Conservation (phyloP, 2,113 vertebrate species). For the Spilogale gracilis region DNA sequence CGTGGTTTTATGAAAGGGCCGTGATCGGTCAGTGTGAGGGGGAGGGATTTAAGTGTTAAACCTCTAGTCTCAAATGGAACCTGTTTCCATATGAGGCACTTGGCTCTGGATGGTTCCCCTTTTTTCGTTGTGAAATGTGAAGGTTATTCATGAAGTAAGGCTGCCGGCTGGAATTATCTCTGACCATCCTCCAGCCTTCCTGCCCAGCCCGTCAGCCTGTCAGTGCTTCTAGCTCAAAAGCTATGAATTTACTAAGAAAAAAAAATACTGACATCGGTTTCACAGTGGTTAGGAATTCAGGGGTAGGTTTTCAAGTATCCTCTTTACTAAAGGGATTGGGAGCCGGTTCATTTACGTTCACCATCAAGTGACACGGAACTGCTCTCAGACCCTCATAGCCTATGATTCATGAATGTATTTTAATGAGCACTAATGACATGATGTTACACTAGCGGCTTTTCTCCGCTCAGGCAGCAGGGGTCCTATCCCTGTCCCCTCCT, state of each 20-base stretch:
- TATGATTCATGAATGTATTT: slow-evolving; percentile 92
- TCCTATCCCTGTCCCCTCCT: neutral
- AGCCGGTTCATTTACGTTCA: slow-evolving; percentile 90
- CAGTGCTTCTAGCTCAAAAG: slow-evolving; percentile 61
- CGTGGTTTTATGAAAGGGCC: neutral
- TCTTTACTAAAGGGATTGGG: slow-evolving; percentile 87
- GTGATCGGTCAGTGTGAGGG: neutral
- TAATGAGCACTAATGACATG: slow-evolving; percentile 93
- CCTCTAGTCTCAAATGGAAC: neutral
- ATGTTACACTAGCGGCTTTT: slow-evolving; percentile 89
- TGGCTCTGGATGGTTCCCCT: neutral
- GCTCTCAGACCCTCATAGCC: slow-evolving; percentile 92
- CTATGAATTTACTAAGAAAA: slow-evolving; percentile 72
- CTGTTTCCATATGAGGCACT: neutral
- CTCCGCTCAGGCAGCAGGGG: slow-evolving; percentile 80
- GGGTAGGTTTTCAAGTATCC: slow-evolving; percentile 77
- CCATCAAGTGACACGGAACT: slow-evolving; percentile 92
- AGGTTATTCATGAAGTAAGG: neutral
- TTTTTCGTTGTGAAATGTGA: neutral
- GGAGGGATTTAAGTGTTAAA: neutral
- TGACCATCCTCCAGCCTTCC: neutral
- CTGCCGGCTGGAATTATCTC: neutral
- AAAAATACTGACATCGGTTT: slow-evolving; percentile 47
- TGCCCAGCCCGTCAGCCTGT: neutral
- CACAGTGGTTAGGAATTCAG: slow-evolving; percentile 77